Evolutionary conservation across 2,888 invertebrate species (phyloP).

Genomic region (Cephus rjabovi): DNA sequence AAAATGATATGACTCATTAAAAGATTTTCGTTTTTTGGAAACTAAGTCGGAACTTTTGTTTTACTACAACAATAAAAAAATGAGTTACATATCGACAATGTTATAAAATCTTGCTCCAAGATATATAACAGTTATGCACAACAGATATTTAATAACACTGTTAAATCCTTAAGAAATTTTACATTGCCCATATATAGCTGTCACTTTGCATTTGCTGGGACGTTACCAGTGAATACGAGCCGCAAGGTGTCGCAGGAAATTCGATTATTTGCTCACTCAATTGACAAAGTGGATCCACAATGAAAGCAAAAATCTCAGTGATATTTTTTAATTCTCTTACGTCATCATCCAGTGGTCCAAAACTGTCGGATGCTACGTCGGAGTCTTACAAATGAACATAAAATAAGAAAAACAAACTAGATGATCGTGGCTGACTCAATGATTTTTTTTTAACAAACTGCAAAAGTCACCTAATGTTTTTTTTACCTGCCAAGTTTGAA

Average conservation of each 20-base stretch:
- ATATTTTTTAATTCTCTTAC: conserved; percentile 10
- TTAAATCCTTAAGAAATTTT: not conserved
- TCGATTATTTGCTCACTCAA: conserved; percentile 32
- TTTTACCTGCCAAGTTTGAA: not conserved
- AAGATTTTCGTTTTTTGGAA: not conserved
- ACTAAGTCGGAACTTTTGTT: not conserved
- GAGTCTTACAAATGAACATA: not conserved
- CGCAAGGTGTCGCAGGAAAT: conserved; percentile 32
- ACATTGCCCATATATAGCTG: not conserved
- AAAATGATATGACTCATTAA: not conserved
- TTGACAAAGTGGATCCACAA: conserved; percentile 29
- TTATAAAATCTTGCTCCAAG: not conserved
- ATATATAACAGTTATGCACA: not conserved
- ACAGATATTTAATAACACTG: not conserved
- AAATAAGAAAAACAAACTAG: not conserved
- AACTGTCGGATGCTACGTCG: not conserved
- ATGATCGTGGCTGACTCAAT: not conserved
- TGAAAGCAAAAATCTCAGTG: conserved; percentile 17
- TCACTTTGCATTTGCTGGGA: not conserved
- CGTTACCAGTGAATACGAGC: conserved; percentile 25
- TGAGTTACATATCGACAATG: not conserved
- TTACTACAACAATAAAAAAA: not conserved
- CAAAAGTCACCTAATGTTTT: not conserved
- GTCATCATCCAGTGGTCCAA: conserved; percentile 1
- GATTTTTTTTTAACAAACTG: not conserved